These are phyloP conservation scores for Yasuhikotakia modesta DNA, from an alignment of 2,797 vertebrate genomes.

Conservation along the genomic window DNA sequence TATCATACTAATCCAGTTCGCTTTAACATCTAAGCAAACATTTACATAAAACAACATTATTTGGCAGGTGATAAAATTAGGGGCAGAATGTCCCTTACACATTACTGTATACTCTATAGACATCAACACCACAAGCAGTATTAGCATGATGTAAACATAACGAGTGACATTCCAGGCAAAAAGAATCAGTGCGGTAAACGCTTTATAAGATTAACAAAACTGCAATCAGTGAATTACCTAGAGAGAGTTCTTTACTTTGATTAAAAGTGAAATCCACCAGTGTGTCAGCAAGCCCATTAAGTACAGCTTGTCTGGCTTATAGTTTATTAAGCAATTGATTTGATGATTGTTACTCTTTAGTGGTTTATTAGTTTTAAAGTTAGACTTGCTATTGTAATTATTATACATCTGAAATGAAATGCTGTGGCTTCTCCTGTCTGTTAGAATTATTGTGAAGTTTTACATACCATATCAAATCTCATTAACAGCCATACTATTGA, in stretches of 20 bases:
- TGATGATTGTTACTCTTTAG: constrained; percentile 22
- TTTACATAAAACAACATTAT: constrained; percentile 52
- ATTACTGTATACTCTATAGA: constrained; percentile 31
- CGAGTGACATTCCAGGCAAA: constrained; percentile 23
- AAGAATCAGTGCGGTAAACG: constrained; percentile 19
- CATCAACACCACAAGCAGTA: constrained; percentile 29
- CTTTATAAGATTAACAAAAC: constrained; percentile 40
- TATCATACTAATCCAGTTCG: constrained; percentile 45
- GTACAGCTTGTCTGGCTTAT: constrained; percentile 31
- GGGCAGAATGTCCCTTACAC: constrained; percentile 2
- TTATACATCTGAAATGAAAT: constrained; percentile 9
- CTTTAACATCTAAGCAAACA: constrained; percentile 45
- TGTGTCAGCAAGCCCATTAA: constrained; percentile 40
- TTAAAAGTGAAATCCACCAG: constrained; percentile 41
- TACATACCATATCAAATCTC: neutral
- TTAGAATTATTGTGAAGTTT: neutral
- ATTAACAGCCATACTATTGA: no score
- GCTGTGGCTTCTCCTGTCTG: neutral
- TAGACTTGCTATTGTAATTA: constrained; percentile 7
- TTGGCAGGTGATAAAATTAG: constrained; percentile 46
- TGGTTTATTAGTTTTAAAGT: constrained; percentile 16
- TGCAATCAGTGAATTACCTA: constrained; percentile 26
- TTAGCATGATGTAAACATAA: constrained; percentile 56
- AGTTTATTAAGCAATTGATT: constrained; percentile 43
- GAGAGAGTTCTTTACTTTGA: constrained; percentile 38